Base-by-base conservation (phyloP, 1,140 invertebrate species). In the Ceratitis capitata region DNA sequence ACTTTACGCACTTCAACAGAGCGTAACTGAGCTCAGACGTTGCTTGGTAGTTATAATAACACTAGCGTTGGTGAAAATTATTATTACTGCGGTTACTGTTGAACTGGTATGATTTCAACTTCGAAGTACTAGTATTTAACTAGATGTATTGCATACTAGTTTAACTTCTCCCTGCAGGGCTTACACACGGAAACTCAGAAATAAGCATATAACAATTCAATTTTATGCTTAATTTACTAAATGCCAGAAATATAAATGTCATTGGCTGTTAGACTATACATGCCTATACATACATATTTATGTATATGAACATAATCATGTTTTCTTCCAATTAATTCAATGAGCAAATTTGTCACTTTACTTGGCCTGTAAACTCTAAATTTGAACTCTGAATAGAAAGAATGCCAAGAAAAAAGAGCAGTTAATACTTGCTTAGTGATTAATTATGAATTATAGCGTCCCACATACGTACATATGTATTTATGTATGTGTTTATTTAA, bases 281-380 rank as follows among this genome's bases (percentile, higher is more conserved):
- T 14, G 35, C 61, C 32, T 35, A 35, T 3, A 14, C 26, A 35
- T 32, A 69, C 4, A 39, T 32, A 39, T 1, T 19, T 7, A 69
- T 0, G 12, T 3, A 39, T 39, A 9, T 32, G 58, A 14, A 61
- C 45, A 61, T 32, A 61, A 61, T 42, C 16, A 12, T 64, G 14
- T 64, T 64, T 64, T 32, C 23, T 2, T 78, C 45, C 69, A 78
- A 78, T 78, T 78, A 78, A 78, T 42, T 47, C 64, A 42, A 29
- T 78, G 45, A 78, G 39, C 45, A 78, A n/a, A 78, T 78, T 42
- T 78, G n/a, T 78, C 69, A 39, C 19, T 39, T 78, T 78, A 78
- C 39, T 45, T 26, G 39, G 19, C 69, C 35, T 26, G 7, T 14
- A 26, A 14, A 45, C n/a, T 23, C 35, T 45, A 4, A n/a, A 78